Evolutionary conservation across 2,888 invertebrate genomes (phyloP).

Genomic region (Altica lythri): DNA sequence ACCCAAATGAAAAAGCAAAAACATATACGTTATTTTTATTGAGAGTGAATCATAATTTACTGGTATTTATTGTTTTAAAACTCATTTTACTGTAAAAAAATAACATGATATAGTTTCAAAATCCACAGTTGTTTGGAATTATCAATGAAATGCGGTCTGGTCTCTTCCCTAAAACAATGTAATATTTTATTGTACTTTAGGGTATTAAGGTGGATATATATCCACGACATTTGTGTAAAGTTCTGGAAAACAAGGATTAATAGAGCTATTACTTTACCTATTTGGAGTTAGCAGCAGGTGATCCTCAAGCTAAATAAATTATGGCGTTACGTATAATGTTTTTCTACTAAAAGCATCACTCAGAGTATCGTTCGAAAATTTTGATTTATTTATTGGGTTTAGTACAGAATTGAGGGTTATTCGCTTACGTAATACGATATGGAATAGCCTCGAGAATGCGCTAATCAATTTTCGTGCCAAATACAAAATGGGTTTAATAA

Average conservation of each 20-base stretch:
- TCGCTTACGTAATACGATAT: too few species aligned
- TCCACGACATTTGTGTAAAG: constrained; percentile 6
- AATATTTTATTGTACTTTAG: constrained; percentile 14
- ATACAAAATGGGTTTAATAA: too few species aligned
- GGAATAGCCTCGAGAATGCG: too few species aligned
- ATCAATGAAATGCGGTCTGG: constrained; percentile 7
- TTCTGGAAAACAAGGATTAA: constrained; percentile 16
- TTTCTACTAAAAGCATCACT: neutral
- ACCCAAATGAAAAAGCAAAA: too few species aligned
- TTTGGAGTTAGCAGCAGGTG: constrained; percentile 17
- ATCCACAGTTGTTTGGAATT: constrained; percentile 16
- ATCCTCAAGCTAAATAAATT: constrained; percentile 13
- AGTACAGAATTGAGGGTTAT: too few species aligned
- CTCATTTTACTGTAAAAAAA: neutral
- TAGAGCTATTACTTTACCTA: constrained; percentile 12
- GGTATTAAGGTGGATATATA: constrained; percentile 12
- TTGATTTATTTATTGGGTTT: too few species aligned
- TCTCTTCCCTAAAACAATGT: constrained; percentile 13
- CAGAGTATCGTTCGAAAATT: neutral
- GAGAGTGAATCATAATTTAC: too few species aligned
- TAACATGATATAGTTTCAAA: neutral
- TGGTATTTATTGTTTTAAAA: constrained; percentile 11
- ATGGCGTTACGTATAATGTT: constrained; percentile 2
- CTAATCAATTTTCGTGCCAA: too few species aligned
- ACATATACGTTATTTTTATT: too few species aligned